Percentiles rank a stretch among this genome's conserved stretches.
Conservation (phyloP, 2,113 vertebrate species). For the Todiramphus saurophagus region DNA sequence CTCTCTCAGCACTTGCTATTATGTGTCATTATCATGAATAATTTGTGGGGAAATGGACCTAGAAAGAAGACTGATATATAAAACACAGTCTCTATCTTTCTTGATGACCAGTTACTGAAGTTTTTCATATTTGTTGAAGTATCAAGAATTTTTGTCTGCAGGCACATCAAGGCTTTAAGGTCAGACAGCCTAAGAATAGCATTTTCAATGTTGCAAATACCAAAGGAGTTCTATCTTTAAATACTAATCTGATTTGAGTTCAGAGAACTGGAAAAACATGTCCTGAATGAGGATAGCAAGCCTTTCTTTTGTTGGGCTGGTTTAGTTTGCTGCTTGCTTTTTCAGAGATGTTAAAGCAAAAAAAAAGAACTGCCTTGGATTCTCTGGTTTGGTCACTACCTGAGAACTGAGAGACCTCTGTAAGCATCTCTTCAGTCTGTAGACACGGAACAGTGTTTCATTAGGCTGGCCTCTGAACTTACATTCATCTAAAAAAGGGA, state of each 20-base stretch:
- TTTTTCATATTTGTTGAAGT: not conserved
- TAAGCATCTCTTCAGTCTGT: not conserved
- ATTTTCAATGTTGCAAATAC: not conserved
- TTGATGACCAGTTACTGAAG: not conserved
- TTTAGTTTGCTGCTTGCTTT: too few relatives aligned
- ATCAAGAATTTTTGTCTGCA: not conserved
- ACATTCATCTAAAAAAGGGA: not conserved
- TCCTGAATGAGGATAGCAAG: not conserved
- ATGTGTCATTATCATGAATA: constrained; percentile 53
- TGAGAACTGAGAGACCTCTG: not conserved
- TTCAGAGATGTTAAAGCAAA: not conserved
- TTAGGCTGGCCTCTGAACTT: not conserved
- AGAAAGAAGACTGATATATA: not conserved
- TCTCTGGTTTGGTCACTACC: not conserved
- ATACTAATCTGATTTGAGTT: not conserved
- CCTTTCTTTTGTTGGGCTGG: too few relatives aligned
- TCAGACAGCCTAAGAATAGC: not conserved
- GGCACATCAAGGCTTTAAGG: not conserved
- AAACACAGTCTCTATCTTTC: not conserved
- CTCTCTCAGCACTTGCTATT: constrained; percentile 21
- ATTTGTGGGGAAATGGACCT: constrained; percentile 26
- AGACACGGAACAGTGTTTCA: not conserved
- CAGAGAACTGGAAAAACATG: not conserved
- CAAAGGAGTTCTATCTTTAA: not conserved
- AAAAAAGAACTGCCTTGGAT: not conserved